Base-by-base conservation (phyloP, 1,140 invertebrate genomes). In the Hetaerina americana region DNA sequence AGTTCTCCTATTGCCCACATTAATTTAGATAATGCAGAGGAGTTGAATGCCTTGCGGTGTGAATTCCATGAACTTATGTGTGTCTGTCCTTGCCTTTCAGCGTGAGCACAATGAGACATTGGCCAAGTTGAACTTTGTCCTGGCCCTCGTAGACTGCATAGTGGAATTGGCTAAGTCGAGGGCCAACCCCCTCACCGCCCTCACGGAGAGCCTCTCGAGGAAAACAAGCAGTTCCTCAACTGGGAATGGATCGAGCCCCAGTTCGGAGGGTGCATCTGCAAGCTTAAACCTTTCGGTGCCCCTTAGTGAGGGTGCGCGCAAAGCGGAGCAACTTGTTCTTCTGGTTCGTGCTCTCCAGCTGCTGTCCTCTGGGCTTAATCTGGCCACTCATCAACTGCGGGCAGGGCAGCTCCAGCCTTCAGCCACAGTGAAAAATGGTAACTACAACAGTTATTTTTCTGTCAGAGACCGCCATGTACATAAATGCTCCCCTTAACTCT, bases 21-120 rank as follows among this genome's bases (percentile, higher is more conserved):
- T n/a, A n/a, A n/a, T n/a, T n/a, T n/a, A n/a, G n/a, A n/a, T n/a
- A n/a, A n/a, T n/a, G n/a, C n/a, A n/a, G n/a, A n/a, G n/a, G n/a
- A n/a, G n/a, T n/a, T n/a, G n/a, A n/a, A n/a, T n/a, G n/a, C n/a
- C n/a, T n/a, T n/a, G n/a, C n/a, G n/a, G n/a, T n/a, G n/a, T n/a
- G n/a, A n/a, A n/a, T n/a, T n/a, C n/a, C 28, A 10, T 70, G 27
- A n/a, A n/a, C n/a, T n/a, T n/a, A n/a, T n/a, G n/a, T n/a, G n/a
- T n/a, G n/a, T n/a, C n/a, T n/a, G n/a, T n/a, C n/a, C n/a, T 71
- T 73, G 72, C 71, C 70, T 79, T 82, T 6, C 78, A 89, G 86
- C 88, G 90, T 72, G 93, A 95, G 78, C 96, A 98, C 81, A 96
- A 95, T 81, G 94, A 97, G 79, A 94, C 92, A 5, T 82, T 98